A percentile compares a stretch with the other conserved stretches of the same genome.
Evolutionary conservation across 2,888 invertebrate genomes (phyloP).

Genomic region (Cephus pulcher): DNA sequence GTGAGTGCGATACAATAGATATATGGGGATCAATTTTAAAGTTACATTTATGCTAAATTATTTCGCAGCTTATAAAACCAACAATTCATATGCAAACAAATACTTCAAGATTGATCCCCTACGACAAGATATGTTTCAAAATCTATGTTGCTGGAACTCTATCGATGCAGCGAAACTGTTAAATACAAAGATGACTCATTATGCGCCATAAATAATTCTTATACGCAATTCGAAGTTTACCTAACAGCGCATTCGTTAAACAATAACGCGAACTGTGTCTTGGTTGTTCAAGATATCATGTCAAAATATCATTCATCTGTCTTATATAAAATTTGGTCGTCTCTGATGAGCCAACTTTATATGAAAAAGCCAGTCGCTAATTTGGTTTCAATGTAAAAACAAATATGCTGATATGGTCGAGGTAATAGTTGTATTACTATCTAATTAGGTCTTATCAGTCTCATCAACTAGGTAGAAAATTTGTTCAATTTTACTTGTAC

Average conservation of each 20-base stretch:
- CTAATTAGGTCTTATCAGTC: not conserved
- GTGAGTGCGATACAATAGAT: not conserved
- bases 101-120: not conserved
- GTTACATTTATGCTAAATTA: not conserved
- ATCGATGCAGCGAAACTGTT: not conserved
- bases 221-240: not conserved
- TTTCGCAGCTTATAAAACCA: not conserved
- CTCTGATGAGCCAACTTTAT: not conserved
- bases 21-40: not conserved
- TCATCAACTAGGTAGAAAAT: not conserved
- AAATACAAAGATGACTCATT: not conserved
- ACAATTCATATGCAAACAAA: not conserved
- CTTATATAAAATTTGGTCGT: not conserved
- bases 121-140: not conserved
- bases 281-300: not conserved
- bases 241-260: not conserved
- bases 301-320: not conserved
- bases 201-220: not conserved
- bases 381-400: not conserved
- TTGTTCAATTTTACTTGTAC: not conserved
- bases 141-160: not conserved
- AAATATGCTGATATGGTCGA: not conserved
- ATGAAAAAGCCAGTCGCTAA: not conserved
- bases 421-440: not conserved
- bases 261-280: not conserved